Evolutionary conservation across 2,888 invertebrate genomes (phyloP), one percentile per base, ranked within the genome.

Genomic region (Dolomedes plantarius): DNA sequence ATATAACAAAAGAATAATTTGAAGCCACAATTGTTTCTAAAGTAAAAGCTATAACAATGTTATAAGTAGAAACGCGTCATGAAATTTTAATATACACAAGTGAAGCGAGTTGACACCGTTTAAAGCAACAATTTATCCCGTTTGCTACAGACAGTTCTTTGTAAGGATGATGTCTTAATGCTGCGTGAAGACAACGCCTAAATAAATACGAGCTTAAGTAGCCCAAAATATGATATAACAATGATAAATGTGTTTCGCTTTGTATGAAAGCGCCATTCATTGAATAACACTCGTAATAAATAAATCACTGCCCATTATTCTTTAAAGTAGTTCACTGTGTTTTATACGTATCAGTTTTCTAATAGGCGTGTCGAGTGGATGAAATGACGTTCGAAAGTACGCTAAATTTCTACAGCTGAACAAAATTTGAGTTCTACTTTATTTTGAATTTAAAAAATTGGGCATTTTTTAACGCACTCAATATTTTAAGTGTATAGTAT

Each of bases 81-180:
- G 41, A 1, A 16, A 16, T 46, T 36, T 46, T 2, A 9, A 46
- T 46, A 23, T 23, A 1, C 56, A 6, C 23, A 56, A 56, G 23
- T 23, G 56, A 56, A 56, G 56, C 56, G 19, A 56, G n/a, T 56
- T 56, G 56, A 56, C 19, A 56, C 3, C n/a, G n/a, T n/a, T n/a
- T n/a, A n/a, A n/a, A n/a, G n/a, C n/a, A n/a, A n/a, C n/a, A n/a
- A n/a, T n/a, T n/a, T n/a, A n/a, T n/a, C n/a, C n/a, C n/a, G n/a
- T n/a, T n/a, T n/a, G 23, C 1, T 56, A 23, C 56, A 56, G 16
- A 56, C 56, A 23, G 23, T 23, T 23, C 56, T 56, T 56, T 56
- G 56, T 56, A 56, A 23, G 5, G 56, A 56, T 23, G 23, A 23
- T 23, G 23, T 56, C 56, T 23, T 23, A 6, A 56, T 56, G 56